Base-by-base conservation (phyloP, 2,888 invertebrate genomes). In the Cetonia aurata region DNA sequence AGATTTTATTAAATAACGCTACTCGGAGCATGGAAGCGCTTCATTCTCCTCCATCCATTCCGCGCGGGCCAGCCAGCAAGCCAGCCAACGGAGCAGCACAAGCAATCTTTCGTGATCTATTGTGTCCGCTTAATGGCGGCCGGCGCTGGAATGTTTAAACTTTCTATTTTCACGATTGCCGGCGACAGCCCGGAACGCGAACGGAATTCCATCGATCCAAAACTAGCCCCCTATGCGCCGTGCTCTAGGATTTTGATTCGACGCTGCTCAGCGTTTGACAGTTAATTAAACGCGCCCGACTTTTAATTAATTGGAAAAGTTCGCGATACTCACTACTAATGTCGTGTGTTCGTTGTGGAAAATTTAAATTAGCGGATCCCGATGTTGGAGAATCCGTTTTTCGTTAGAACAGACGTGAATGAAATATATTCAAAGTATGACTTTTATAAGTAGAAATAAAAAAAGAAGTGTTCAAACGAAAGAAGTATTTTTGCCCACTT, bases 231-330 rank as follows among this genome's bases (percentile, higher is more conserved):
- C 31, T 13, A 62, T 33, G 33, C 37, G 31, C 10, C 15, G 4
- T 1, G 37, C 37, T 37, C 37, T 37, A 37, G 37, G 33, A 62
- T 62, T 62, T 62, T 62, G 62, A 62, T 31, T 62, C 48, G 33
- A 33, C 48, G n/a, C 8, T 10, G 4, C 37, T 10, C 10, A 1
- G 37, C 48, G 62, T 42, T 48, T 13, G 60, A 60, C 60, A 62
- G 62, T 62, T 62, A 62, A 50, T 62, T 62, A 62, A 62, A 50
- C 62, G 62, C 31, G 46, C 48, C 17, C 48, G 9, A 37, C 62
- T 33, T 62, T 10, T 62, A 62, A 62, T 62, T 62, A 62, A 62
- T 62, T 62, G 62, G 48, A 48, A 37, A 62, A 62, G 48, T 62
- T 62, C 12, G 62, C 12, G 62, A 50, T 31, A 62, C 48, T 50